Conservation (phyloP, 2,888 invertebrate species). For the Tachina fera region DNA sequence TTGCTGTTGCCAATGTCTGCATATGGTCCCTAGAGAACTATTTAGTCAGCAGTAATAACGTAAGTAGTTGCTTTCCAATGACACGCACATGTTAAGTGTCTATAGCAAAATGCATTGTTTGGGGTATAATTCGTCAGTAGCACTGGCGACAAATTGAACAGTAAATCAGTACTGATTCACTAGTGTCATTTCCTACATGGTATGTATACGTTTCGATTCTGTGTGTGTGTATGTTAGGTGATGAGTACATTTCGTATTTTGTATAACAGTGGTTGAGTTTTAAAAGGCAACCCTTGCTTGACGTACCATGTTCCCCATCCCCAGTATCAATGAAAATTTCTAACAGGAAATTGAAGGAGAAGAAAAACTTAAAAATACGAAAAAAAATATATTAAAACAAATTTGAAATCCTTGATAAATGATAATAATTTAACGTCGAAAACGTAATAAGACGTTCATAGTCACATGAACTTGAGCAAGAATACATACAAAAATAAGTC, state of each 20-base stretch:
- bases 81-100: no score
- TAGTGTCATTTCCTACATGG: no score
- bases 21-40: no score
- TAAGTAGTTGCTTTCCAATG: no score
- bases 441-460: background rate
- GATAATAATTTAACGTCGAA: background rate
- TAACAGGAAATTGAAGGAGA: constrained; percentile 50
- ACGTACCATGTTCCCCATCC: constrained; percentile 35
- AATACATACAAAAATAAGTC: background rate
- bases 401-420: constrained; percentile 14
- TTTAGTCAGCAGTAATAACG: no score
- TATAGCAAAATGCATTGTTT: no score
- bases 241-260: constrained; percentile 33
- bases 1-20: no score
- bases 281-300: constrained; percentile 50
- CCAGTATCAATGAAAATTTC: constrained; percentile 33
- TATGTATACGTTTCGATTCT: background rate
- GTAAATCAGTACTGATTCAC: no score
- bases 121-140: no score
- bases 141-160: no score
- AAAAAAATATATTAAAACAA: constrained; percentile 35
- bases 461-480: background rate
- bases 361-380: constrained; percentile 25
- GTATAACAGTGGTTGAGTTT: constrained; percentile 50
- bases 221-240: background rate